phyloP scores from a whole-genome alignment of 2,797 vertebrate genomes.

The Pangasius macronema region DNA sequence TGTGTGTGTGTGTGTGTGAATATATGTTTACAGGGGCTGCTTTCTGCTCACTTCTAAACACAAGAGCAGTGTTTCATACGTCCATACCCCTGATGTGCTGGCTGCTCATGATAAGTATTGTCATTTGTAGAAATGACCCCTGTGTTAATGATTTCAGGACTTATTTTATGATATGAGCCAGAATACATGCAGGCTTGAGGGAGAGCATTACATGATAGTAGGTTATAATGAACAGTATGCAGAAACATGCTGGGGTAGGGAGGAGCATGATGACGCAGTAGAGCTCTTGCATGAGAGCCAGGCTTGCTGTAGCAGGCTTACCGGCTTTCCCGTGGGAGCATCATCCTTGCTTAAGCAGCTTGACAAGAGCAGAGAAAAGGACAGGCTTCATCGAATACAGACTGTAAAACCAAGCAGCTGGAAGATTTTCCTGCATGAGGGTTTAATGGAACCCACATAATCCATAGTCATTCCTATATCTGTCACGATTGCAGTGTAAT shows the following conservation, averaged over 20 bases:
- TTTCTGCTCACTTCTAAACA: constrained; percentile 30
- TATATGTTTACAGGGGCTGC: neutral
- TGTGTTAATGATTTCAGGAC: neutral
- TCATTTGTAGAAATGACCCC: neutral
- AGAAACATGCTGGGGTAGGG: neutral
- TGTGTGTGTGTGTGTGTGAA: constrained; percentile 18
- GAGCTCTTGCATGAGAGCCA: constrained; percentile 11
- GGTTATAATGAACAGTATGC: neutral
- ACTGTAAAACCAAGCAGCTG: neutral
- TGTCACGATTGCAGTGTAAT: neutral
- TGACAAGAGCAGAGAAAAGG: constrained; percentile 24
- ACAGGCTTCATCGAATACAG: neutral
- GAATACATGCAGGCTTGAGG: neutral
- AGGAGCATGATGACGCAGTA: neutral
- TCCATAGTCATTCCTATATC: neutral
- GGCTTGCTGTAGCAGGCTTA: constrained; percentile 37
- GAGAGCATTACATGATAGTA: constrained; percentile 1
- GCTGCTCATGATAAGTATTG: neutral
- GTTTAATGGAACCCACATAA: neutral
- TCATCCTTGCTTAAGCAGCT: constrained; percentile 19
- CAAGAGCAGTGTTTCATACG: constrained; percentile 10
- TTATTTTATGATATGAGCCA: neutral
- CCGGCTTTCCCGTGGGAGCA: constrained; percentile 45
- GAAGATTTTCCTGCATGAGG: neutral
- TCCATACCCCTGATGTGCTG: constrained; percentile 8